Evolutionary conservation across 2,888 invertebrate genomes (phyloP), one percentile per base, ranked within the genome.

Genomic region (Athetis lepigone): DNA sequence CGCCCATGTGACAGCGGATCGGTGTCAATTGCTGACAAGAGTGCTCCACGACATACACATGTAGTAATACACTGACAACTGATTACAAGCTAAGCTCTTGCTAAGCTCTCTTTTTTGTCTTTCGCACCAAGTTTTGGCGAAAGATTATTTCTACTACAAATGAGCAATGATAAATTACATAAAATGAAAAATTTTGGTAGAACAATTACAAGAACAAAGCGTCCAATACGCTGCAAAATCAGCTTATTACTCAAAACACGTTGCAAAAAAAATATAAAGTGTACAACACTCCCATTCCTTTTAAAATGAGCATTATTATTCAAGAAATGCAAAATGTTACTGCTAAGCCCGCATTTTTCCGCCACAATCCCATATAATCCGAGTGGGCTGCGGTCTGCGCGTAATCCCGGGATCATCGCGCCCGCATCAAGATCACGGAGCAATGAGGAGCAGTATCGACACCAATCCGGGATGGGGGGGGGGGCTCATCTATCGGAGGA

Each of bases 321-420:
- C 25, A 54, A 40, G 21, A 33, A 21, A n/a, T 47, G 46, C 37
- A 36, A 50, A 46, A 46, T 29, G 51, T 42, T 42, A 46, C 55
- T 5, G 7, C 51, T 43, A 45, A 67, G 11, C 25, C 43, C 11
- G 6, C 18, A 58, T 75, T 57, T 56, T 52, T 64, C 7, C 39
- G 25, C 21, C 21, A 19, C 39, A 23, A 57, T 57, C 45, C 50
- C 56, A 18, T 50, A 47, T 75, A 75, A 73, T 61, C 73, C 37
- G 8, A 42, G 27, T 29, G 16, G 69, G 43, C 21, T 8, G 37
- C 33, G 62, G 47, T 37, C 11, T 42, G 49, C 52, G 40, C 42
- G 5, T 75, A 70, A 75, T 57, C 61, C 74, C 21, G 56, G 63
- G 61, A 60, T 73, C 54, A 57, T 54, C 52, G 51, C 75, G 25